Evolutionary conservation across 2,888 invertebrate genomes (phyloP), one percentile per base, ranked within the genome.

Genomic region (Phyllotreta striolata): DNA sequence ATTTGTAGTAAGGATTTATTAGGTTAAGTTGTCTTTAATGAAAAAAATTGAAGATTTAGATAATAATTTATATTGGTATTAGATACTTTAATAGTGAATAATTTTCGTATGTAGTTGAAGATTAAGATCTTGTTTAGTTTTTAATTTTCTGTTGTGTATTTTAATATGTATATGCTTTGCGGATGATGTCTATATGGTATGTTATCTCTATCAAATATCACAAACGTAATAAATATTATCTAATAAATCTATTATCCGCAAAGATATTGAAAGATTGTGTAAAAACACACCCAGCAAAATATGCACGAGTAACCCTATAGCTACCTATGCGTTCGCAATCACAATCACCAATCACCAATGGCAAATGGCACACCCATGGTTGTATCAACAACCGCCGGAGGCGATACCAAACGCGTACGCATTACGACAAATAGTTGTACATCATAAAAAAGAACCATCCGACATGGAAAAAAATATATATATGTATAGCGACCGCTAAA

Each of bases 241-340:
- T 44, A 44, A 44, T 44, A 44, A 12, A 44, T 44, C 44, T 13
- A n/a, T 12, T 44, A 47, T 47, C 47, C 9, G n/a, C 6, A 3
- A 13, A 47, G 47, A 47, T 47, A 47, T 56, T 13, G 37, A 46
- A 43, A 39, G 13, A 14, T 55, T 55, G 47, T 47, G 24, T n/a
- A 41, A 56, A 54, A 47, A 49, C 57, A 58, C 57, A 49, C 57
- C 57, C 39, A 56, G n/a, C 12, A 56, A 52, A 52, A 49, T 58
- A 58, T 58, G 57, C 49, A 39, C 57, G 47, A 49, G 51, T 59
- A 59, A 59, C 59, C 59, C 59, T 59, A 58, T 58, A 49, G 49
- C 56, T 12, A 37, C 14, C 12, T 51, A 35, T 55, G 44, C 37
- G 44, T 44, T 44, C 7, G 14, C 12, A 46, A 57, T 57, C 46